Evolutionary conservation across 2,113 vertebrate genomes (phyloP), one percentile per base, ranked within the genome.

Genomic region (Gymnarchus niloticus): DNA sequence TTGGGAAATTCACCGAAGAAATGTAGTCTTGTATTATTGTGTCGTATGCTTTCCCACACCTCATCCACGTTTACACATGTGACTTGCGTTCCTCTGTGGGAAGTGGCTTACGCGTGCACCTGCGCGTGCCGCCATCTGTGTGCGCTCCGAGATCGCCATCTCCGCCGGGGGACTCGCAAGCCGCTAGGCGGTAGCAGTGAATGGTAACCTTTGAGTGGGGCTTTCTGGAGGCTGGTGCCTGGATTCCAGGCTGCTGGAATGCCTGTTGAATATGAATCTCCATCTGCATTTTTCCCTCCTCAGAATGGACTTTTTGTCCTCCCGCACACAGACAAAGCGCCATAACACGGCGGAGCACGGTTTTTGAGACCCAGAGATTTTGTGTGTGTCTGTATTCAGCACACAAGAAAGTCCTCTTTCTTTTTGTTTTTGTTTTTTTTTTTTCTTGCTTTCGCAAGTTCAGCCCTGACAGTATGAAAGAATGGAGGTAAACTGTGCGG

Each of bases 241-340:
- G 80, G 41, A 56, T 84, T 84, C 56, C 65, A 33, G 37, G 56
- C 25, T 33, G 41, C 83, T 83, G 87, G 88, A 88, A 86, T 88
- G 83, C 54, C 82, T 56, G 57, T 86, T 76, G 87, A 77, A 83
- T 85, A 87, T 88, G 83, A 89, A 83, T 87, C 85, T 65, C 37
- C 81, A 56, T 77, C 28, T 77, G 65, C 48, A 85, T 54, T 89
- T 87, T 86, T 25, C 84, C 1, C 48, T n/a, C 14, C 57, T 61
- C 21, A 87, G 85, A 88, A 88, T 88, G 52, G 88, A 14, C 44
- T 85, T 89, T 88, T 89, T 87, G 86, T 89, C 88, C 73, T 33
- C 17, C 41, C 21, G 6, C 46, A 7, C n/a, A 2, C 8, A 3
- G 10, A 54, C 80, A 37, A 81, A 81, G 80, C 80, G 3, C 49